Evolutionary conservation across 1,140 invertebrate genomes (phyloP), one percentile per base, ranked within the genome.

Genomic region (Drosophila obscura): DNA sequence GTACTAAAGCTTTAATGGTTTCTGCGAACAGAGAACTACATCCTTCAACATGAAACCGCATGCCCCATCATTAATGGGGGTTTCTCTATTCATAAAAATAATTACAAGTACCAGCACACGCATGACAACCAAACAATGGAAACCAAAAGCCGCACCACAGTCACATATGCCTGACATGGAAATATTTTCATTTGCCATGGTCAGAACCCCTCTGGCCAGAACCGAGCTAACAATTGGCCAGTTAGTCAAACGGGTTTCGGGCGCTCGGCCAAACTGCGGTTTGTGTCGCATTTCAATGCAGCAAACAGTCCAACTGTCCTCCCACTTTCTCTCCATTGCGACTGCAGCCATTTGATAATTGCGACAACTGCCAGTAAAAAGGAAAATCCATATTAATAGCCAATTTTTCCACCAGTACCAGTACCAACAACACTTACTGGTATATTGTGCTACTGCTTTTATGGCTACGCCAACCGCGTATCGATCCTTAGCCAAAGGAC

Each of bases 281-380:
- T 74, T 82, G 51, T 57, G 77, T 69, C 83, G 75, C 82, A 85
- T 79, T 82, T 83, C 76, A 72, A 79, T 83, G 76, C 80, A 75
- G 76, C 76, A 73, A 59, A 51, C 51, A 53, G 62, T 83, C 80
- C 81, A 44, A 45, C 56, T 60, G 62, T 83, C 80, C 81, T 56
- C 60, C 55, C 63, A 73, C 56, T 73, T 51, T 59, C 50, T 61
- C 48, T 65, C 51, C 55, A 53, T 58, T 59, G 15, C 67, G 56
- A 52, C 61, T 76, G 59, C 64, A 64, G 61, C 50, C 75, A 87
- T 88, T 82, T 79, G 82, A 88, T 87, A 79, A 87, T 85, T 73
- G 67, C 67, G 22, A 35, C 46, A 62, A 52, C 45, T 64, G 65
- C 35, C 55, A 61, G 31, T 11, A 39, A 2, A 39, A 39, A 49